Percentiles rank a stretch among this genome's conserved stretches.
phyloP scores from a whole-genome alignment of 30 jellyfish, hydroid and myxozoan genomes.

The Cassiopea xamachana region DNA sequence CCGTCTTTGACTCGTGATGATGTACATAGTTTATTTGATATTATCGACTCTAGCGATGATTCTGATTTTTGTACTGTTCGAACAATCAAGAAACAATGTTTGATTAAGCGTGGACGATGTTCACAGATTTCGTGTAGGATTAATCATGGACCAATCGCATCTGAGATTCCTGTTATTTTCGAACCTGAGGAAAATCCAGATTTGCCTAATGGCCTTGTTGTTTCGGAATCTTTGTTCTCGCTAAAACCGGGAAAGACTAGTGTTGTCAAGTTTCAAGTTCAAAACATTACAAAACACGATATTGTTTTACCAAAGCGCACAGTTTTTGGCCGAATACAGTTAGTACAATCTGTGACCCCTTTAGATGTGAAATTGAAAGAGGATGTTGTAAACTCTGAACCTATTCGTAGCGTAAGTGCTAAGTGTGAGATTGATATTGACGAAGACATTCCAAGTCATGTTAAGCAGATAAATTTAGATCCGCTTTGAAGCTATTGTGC shows the following conservation, averaged over 20 bases:
- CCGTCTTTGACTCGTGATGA: background rate
- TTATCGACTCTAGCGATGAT: background rate
- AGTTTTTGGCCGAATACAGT: constrained; percentile 32
- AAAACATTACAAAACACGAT: constrained; percentile 41
- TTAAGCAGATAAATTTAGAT: background rate
- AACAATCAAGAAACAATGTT: constrained; percentile 8
- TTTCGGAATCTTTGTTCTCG: constrained; percentile 38
- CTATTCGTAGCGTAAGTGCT: background rate
- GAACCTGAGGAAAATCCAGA: constrained; percentile 4
- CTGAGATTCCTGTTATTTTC: constrained; percentile 3
- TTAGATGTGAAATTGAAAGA: background rate
- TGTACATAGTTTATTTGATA: background rate
- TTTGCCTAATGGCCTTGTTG: constrained; percentile 43
- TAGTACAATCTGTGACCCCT: constrained; percentile 67
- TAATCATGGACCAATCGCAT: constrained; percentile 3
- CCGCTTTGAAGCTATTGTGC: constrained; percentile 3
- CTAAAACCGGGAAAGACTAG: constrained; percentile 37
- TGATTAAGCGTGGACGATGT: background rate
- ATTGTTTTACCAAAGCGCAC: constrained; percentile 59
- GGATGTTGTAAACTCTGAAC: background rate
- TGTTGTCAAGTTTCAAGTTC: constrained; percentile 44
- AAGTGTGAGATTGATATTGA: constrained; percentile 1
- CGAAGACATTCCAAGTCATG: background rate
- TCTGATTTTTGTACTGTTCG: background rate
- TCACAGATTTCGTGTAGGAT: constrained; percentile 13